Conservation (phyloP, 2,113 vertebrate species). For the Leptocoma aspasia region DNA sequence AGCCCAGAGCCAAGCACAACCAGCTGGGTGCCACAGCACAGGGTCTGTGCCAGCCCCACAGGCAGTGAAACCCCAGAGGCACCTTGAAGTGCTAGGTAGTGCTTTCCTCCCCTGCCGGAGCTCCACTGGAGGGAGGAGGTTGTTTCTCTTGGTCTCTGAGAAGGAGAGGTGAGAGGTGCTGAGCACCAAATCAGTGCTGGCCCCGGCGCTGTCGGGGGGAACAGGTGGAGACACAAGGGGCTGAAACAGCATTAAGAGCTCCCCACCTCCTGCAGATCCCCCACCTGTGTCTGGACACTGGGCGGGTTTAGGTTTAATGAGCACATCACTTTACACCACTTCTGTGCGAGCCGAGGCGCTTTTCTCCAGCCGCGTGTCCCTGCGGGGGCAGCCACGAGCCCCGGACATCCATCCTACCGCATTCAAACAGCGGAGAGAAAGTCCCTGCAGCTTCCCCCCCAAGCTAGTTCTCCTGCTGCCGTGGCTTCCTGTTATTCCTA, state of each 20-base stretch:
- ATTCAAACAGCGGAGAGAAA: background rate
- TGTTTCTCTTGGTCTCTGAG: background rate
- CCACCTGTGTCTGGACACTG: background rate
- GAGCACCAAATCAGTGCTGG: background rate
- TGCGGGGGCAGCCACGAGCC: background rate
- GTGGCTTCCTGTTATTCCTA: background rate
- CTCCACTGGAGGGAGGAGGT: background rate
- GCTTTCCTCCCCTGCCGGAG: background rate
- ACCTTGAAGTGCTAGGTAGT: rapidly evolving
- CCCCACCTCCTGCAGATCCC: background rate
- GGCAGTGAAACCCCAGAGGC: background rate
- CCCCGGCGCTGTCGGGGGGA: rapidly evolving
- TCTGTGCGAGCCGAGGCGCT: rapidly evolving
- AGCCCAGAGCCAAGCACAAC: background rate
- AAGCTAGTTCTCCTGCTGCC: background rate
- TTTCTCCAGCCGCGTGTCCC: rapidly evolving
- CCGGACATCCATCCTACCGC: rapidly evolving
- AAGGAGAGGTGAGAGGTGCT: background rate
- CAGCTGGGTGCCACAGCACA: background rate
- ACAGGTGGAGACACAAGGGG: background rate
- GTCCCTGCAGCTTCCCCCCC: background rate
- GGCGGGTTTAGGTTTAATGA: rapidly evolving
- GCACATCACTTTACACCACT: background rate
- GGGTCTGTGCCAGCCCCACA: background rate
- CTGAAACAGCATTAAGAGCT: background rate